A percentile compares a stretch with the other conserved stretches of the same genome.
phyloP scores from a whole-genome alignment of 2,797 vertebrate species.

The Sphenopsis melanotis region DNA sequence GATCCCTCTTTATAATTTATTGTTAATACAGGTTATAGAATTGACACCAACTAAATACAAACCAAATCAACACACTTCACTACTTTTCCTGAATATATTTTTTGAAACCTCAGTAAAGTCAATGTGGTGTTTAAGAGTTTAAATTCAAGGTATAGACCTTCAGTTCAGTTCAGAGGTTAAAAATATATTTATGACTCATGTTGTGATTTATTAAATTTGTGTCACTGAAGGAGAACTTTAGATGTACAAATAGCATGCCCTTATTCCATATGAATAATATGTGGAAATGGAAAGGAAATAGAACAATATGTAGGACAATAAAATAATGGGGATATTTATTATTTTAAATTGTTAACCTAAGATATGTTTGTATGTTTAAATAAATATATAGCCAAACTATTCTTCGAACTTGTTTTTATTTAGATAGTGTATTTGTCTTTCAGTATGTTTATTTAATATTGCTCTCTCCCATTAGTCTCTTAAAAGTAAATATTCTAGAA shows the following conservation, averaged over 20 bases:
- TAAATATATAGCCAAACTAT: not conserved
- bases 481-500: not conserved
- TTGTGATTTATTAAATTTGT: not conserved
- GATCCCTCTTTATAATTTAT: not conserved
- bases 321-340: not conserved
- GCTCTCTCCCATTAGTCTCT: not conserved
- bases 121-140: not conserved
- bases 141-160: not conserved
- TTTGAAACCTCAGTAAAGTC: not conserved
- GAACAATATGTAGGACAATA: not conserved
- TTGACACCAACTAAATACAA: not conserved
- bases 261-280: not conserved
- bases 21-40: not conserved
- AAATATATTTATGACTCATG: not conserved
- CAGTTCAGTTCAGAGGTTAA: not conserved
- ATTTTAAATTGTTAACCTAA: not conserved
- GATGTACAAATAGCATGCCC: not conserved
- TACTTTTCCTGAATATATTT: not conserved
- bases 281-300: not conserved
- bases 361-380: not conserved
- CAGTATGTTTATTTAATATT: not conserved
- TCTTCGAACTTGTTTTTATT: not conserved
- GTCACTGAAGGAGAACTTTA: not conserved
- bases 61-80: not conserved
- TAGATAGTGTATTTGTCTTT: not conserved